Conservation (phyloP, 2,888 invertebrate species). For the Euphydryas editha region DNA sequence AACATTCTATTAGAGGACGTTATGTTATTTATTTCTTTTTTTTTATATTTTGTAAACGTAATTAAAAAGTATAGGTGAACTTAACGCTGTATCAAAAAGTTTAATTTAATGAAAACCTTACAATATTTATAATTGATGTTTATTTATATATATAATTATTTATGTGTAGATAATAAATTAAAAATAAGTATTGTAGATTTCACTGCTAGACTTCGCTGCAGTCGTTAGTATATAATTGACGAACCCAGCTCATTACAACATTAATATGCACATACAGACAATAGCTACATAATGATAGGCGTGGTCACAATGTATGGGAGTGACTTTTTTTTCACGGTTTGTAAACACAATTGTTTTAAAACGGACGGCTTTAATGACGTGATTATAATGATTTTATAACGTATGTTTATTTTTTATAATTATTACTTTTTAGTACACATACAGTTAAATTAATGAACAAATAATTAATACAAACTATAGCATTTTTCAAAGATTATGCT, state of each 20-base stretch:
- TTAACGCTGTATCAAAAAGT: too few species aligned
- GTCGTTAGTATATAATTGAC: conserved; percentile 23
- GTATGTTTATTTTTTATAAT: background rate
- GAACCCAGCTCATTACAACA: conserved; percentile 41
- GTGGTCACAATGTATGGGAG: conserved; percentile 64
- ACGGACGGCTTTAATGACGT: background rate
- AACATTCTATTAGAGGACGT: too few species aligned
- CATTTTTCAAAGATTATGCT: too few species aligned
- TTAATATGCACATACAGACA: conserved; percentile 39
- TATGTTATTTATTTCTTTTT: too few species aligned
- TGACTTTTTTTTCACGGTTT: conserved; percentile 64
- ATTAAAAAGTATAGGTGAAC: too few species aligned
- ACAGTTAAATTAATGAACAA: too few species aligned
- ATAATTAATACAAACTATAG: too few species aligned
- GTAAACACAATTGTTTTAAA: conserved; percentile 51
- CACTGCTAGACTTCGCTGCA: conserved; percentile 9
- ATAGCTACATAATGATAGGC: conserved; percentile 59
- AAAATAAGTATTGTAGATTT: background rate
- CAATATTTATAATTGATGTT: too few species aligned
- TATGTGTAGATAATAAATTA: background rate
- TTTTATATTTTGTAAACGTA: too few species aligned
- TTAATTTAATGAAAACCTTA: too few species aligned
- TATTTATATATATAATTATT: background rate
- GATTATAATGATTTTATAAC: background rate
- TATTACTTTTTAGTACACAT: background rate